These are phyloP conservation scores for Aplysina aerophoba DNA, from an alignment of 37 sponge, comb jelly and placozoan species.

Conservation along the genomic window DNA sequence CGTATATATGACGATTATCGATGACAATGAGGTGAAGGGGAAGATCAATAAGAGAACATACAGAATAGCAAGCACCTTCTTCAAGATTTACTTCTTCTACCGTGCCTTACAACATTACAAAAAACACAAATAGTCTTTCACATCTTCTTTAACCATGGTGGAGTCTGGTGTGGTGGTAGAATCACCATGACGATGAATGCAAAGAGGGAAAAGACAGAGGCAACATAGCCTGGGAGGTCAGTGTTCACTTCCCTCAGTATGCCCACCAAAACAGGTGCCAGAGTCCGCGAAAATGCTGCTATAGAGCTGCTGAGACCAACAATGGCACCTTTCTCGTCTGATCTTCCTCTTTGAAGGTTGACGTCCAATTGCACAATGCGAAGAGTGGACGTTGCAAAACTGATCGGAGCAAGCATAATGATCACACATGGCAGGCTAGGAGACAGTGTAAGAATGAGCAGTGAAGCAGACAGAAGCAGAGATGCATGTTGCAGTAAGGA, in stretches of 20 bases:
- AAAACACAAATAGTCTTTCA: too few species aligned
- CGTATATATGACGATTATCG: too few species aligned
- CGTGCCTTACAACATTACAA: too few species aligned
- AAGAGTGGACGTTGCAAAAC: constrained; percentile 62
- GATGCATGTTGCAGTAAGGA: constrained; percentile 49
- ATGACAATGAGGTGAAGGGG: too few species aligned
- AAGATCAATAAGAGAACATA: too few species aligned
- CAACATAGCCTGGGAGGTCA: constrained; percentile 36
- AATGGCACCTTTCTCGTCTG: constrained; percentile 67
- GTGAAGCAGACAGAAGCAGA: constrained; percentile 39
- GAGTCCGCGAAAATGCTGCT: constrained; percentile 60
- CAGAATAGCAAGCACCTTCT: too few species aligned
- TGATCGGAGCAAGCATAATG: constrained; percentile 51
- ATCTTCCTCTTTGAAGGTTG: constrained; percentile 38
- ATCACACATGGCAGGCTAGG: constrained; percentile 31
- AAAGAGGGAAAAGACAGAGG: constrained; percentile 28
- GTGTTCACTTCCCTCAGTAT: constrained; percentile 47
- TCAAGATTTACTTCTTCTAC: too few species aligned
- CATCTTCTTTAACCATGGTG: constrained; percentile 1
- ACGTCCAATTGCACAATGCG: constrained; percentile 55
- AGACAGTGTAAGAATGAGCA: constrained; percentile 38
- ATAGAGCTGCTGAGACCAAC: constrained; percentile 73
- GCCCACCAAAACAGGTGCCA: constrained; percentile 71
- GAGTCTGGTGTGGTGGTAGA: neutral
- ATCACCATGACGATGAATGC: constrained; percentile 23